Percentiles rank a stretch among this genome's conserved stretches.
Conservation (phyloP, 1,140 invertebrate species). For the Bradysia coprophila region DNA sequence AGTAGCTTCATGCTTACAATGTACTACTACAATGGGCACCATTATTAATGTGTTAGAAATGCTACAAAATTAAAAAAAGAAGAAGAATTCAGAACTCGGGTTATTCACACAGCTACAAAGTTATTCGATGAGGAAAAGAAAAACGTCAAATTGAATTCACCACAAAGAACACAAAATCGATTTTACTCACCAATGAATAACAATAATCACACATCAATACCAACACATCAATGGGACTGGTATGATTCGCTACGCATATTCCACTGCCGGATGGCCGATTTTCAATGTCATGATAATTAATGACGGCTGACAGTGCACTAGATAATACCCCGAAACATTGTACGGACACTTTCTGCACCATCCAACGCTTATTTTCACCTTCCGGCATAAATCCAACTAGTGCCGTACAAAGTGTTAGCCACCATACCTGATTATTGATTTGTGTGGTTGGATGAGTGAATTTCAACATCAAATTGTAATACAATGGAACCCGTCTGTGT, state of each 20-base stretch:
- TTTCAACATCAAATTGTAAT: no score
- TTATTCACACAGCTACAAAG: no score
- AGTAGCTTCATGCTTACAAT: no score
- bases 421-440: conserved; percentile 42
- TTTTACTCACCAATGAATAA: conserved; percentile 86
- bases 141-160: no score
- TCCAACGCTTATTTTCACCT: conserved; percentile 47
- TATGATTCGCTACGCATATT: conserved; percentile 99
- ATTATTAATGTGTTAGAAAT: no score
- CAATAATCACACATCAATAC: conserved; percentile 94
- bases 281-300: conserved; percentile 73
- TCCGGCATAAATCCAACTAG: conserved; percentile 68
- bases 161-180: no score
- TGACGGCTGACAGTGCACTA: conserved; percentile 70
- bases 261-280: conserved; percentile 58
- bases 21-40: no score
- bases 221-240: conserved; percentile 94
- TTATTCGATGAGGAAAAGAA: no score
- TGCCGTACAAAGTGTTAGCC: conserved; percentile 65
- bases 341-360: conserved; percentile 63
- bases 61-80: no score
- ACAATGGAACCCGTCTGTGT: no score
- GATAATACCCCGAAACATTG: conserved; percentile 81
- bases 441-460: background rate
- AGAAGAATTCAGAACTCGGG: no score